Evolutionary conservation across 2,888 invertebrate species (phyloP).

Genomic region (Mellilla xanthometata): DNA sequence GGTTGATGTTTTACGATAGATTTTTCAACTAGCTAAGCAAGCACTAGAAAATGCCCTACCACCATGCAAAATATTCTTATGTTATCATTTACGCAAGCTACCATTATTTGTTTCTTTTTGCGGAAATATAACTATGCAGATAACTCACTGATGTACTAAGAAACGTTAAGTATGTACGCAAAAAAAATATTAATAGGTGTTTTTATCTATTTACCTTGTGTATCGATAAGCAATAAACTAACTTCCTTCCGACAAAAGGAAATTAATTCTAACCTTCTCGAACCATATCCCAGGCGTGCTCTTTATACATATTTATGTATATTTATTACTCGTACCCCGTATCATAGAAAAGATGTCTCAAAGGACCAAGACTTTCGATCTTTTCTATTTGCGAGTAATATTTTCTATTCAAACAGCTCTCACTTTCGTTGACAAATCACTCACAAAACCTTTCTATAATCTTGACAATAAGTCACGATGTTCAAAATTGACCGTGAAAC

Average conservation of each 20-base stretch:
- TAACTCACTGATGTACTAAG: not conserved
- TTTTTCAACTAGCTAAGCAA: no score
- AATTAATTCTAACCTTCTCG: not conserved
- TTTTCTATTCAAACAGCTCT: conserved; percentile 11
- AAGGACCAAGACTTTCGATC: conserved; percentile 15
- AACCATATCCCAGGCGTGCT: conserved; percentile 1
- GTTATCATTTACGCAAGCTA: no score
- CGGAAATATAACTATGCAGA: not conserved
- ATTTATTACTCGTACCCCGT: not conserved
- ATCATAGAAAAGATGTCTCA: conserved; percentile 5
- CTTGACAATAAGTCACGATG: conserved; percentile 11
- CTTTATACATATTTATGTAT: not conserved
- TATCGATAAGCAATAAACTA: not conserved
- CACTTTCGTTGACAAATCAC: conserved; percentile 14
- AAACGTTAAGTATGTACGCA: no score
- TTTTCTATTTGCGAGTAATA: conserved; percentile 6
- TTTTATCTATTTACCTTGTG: not conserved
- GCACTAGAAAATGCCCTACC: no score
- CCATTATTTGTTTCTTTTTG: no score
- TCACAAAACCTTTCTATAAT: not conserved
- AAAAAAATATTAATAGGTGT: not conserved
- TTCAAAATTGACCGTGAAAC: conserved; percentile 12
- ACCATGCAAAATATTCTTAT: no score
- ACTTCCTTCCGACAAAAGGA: conserved; percentile 12
- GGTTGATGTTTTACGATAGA: no score